Conservation (phyloP, 2,888 invertebrate species). For the Seira sanloemensis region DNA sequence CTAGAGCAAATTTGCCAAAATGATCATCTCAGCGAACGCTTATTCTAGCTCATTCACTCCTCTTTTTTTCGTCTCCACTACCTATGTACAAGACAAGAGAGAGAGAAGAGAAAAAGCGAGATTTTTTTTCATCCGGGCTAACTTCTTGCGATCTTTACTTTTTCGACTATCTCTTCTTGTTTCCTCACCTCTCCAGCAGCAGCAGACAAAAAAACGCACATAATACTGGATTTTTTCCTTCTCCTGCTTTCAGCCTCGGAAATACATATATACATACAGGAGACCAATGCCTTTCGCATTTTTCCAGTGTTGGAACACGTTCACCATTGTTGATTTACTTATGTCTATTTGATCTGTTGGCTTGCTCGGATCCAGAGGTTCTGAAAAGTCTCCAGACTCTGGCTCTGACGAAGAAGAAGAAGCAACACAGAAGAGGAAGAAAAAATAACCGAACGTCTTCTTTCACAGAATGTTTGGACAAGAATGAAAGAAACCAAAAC, state of each 20-base stretch:
- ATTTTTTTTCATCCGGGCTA: no score
- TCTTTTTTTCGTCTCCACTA: conserved; percentile 1
- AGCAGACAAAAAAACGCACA: no score
- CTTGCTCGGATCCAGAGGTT: conserved; percentile 23
- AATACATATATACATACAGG: no score
- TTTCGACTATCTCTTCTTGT: conserved; percentile 9
- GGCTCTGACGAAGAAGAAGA: no score
- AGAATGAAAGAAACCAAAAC: conserved; percentile 49
- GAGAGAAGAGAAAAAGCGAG: no score
- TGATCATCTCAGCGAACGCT: conserved; percentile 66
- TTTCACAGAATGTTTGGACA: conserved; percentile 40
- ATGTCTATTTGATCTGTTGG: conserved; percentile 57
- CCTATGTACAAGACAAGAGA: conserved; percentile 25
- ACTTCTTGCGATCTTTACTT: conserved; percentile 34
- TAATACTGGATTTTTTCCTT: no score
- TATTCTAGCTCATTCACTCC: conserved; percentile 59
- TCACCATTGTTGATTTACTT: conserved; percentile 61
- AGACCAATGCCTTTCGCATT: conserved; percentile 18
- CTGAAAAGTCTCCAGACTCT: conserved; percentile 13
- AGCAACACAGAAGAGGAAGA: no score
- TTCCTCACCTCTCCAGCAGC: conserved; percentile 16
- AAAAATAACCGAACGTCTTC: conserved; percentile 37
- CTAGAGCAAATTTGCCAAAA: conserved; percentile 72
- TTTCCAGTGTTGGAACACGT: conserved; percentile 46
- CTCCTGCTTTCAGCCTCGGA: not conserved